Conservation (phyloP, 2,113 vertebrate species). For the Ochotona curzoniae region DNA sequence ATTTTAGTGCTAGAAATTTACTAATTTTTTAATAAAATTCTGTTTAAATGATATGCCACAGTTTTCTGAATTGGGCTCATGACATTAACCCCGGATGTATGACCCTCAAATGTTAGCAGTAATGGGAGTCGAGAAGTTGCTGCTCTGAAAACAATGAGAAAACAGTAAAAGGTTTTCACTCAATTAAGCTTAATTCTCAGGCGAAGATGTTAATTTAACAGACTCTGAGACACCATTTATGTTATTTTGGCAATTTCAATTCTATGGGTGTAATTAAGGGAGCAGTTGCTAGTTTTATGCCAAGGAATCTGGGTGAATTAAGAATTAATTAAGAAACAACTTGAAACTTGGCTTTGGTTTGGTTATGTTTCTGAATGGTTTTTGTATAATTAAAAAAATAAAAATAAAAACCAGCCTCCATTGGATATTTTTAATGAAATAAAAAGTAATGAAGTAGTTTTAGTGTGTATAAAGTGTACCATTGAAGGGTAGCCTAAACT, state of each 20-base stretch:
- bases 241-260: conserved; percentile 81
- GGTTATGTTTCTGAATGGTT: conserved; percentile 74
- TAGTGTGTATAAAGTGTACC: conserved; percentile 15
- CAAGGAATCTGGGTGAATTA: conserved; percentile 82
- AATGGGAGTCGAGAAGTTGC: conserved; percentile 76
- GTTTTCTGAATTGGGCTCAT: conserved; percentile 81
- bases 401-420: conserved; percentile 49
- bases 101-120: conserved; percentile 72
- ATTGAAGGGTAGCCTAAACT: conserved; percentile 66
- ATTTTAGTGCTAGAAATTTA: conserved; percentile 43
- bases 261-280: conserved; percentile 82
- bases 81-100: conserved; percentile 78
- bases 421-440: conserved; percentile 60
- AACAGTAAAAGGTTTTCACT: conserved; percentile 83
- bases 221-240: conserved; percentile 82
- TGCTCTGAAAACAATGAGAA: conserved; percentile 82
- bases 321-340: conserved; percentile 81
- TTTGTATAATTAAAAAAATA: conserved; percentile 74
- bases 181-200: conserved; percentile 83
- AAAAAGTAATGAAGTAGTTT: conserved; percentile 76
- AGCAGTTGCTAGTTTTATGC: conserved; percentile 83
- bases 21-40: conserved; percentile 46
- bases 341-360: conserved; percentile 73
- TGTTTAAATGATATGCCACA: conserved; percentile 67
- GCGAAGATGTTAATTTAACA: conserved; percentile 85